Evolutionary conservation across 2,797 vertebrate species (phyloP), one percentile per base, ranked within the genome.

Genomic region (Phylloscopus collybita): DNA sequence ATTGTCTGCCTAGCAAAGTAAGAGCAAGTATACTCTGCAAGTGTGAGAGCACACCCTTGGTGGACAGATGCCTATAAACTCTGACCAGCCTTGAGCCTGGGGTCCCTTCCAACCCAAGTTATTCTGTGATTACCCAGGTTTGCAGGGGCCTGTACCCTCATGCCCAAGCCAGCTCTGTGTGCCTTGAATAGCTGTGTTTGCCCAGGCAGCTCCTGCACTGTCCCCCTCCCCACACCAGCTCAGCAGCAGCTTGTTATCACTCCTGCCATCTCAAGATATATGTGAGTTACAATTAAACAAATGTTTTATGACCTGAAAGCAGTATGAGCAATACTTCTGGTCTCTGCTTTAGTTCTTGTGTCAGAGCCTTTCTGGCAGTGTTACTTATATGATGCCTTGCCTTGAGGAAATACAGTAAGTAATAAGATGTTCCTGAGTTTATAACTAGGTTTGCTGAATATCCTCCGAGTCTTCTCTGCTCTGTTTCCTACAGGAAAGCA

Each of bases 201-300:
- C 44, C 53, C 25, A 6, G 0, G 0, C n/a, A 54, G 30, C 7
- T 65, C 17, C 30, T 29, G 21, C 10, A 14, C 6, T 0, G 0
- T 30, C 5, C 12, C 4, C 1, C 17, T 70, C 11, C 4, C 44
- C 27, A 8, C 0, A 0, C 1, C 0, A 0, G 5, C 10, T 61
- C 9, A 32, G 16, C 29, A 61, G 38, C n/a, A 73, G 29, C 50
- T 59, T 10, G 7, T 80, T 72, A 67, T 32, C 9, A 16, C 51
- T 51, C 16, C 40, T 75, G 67, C 65, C 34, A 16, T 47, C 49
- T 59, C 34, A 16, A 71, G 36, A 81, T 47, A 50, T 47, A 30
- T n/a, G 36, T 27, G 23, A 51, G 27, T 73, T 78, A 69, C n/a
- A 71, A 71, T 80, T 86, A 81, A 80, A 44, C 57, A 82, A 92